Base-by-base conservation (phyloP, 2,888 invertebrate genomes). In the Conus canariensis region DNA sequence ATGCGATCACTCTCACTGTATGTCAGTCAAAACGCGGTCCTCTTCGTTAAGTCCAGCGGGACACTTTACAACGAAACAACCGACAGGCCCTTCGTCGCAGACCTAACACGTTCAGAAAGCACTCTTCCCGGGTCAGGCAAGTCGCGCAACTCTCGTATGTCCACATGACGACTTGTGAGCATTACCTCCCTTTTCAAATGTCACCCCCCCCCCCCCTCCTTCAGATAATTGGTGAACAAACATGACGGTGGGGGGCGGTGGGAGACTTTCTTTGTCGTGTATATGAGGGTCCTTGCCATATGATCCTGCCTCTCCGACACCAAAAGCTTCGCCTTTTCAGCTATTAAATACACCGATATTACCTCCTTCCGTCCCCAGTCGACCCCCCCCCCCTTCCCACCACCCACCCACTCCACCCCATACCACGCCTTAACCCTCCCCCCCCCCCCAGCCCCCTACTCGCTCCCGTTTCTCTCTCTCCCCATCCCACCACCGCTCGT, bases 131-230 rank as follows among this genome's bases (percentile, higher is more conserved):
- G 87, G 59, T 82, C 88, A 85, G 88, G 12, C 90, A 88, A 70
- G 64, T 12, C 88, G n/a, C 60, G 0, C 64, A 58, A 30, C 85
- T 88, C 85, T 45, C 88, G 83, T 87, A 83, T 86, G 67, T 59
- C 67, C 67, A 74, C 88, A 87, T 67, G 19, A 25, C 4, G 25
- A 25, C 16, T 77, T 82, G 56, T 89, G 56, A 89, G 90, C 87
- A 88, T 90, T 87, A 85, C 90, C 88, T 86, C 88, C 85, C 91
- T 89, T 91, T 91, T 91, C 91, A 90, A 90, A 90, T 90, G 91
- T 91, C 91, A 91, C 77, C 89, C 45, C 45, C 70, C 83, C 88
- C 91, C 90, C 77, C 89, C 45, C 45, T 70, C 83, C 88, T 87
- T 82, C 89, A 82, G 82, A 85, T 91, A 91, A 91, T 91, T 91